Base-by-base conservation (phyloP, 2,888 invertebrate genomes). In the Sinohyriopsis cumingii region DNA sequence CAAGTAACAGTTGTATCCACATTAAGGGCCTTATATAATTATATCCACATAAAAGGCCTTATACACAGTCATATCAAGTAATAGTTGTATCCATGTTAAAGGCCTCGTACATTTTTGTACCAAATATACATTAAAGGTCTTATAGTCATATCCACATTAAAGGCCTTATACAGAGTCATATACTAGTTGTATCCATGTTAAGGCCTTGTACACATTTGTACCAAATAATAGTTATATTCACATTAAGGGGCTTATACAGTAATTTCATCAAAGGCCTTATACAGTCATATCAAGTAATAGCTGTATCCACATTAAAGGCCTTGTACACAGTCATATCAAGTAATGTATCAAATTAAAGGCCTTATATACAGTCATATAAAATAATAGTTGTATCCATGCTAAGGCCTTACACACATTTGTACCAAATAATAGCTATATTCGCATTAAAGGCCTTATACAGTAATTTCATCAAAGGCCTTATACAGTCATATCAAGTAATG, bases 201-300 rank as follows among this genome's bases (percentile, higher is more conserved):
- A n/a, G n/a, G n/a, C n/a, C n/a, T n/a, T n/a, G n/a, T n/a, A n/a
- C n/a, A n/a, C 73, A 22, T 24, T 55, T 33, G 9, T 53, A 24
- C 4, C 12, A 45, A 63, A 28, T 78, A 76, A 71, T 45, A 45
- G n/a, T 19, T 25, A 56, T n/a, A 12, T 56, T 28, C 24, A 57
- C 53, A 54, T n/a, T n/a, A n/a, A n/a, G n/a, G n/a, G n/a, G n/a
- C n/a, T n/a, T n/a, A n/a, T n/a, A n/a, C n/a, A n/a, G 5, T n/a
- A 12, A 33, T 28, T 20, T 53, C 53, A 54, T 45, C 57, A 53
- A 59, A 55, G 53, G 19, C n/a, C 19, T 59, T 53, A 2, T 53
- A 54, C 53, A 64, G 64, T 15, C 18, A 22, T 20, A 24, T 9
- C 22, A 28, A n/a, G 1, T n/a, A 57, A 18, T 57, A 20, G 7